A percentile compares a stretch with the other conserved stretches of the same genome.
Evolutionary conservation across 2,797 vertebrate genomes (phyloP).

Genomic region (Ataeniobius toweri): DNA sequence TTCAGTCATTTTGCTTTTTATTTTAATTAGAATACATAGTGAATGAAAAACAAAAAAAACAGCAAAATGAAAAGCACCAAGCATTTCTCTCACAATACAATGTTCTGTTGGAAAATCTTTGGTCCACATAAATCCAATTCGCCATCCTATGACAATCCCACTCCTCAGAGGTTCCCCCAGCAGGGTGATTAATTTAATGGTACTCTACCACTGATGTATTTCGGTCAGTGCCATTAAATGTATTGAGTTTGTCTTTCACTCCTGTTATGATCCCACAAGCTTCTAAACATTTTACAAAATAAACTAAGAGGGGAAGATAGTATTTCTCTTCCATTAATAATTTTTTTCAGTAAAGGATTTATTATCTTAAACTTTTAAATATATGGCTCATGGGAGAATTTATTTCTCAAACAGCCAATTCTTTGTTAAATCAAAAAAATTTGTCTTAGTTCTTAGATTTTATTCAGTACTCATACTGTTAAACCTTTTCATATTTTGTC

Average conservation of each 20-base stretch:
- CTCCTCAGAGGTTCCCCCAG: slow-evolving; percentile 12
- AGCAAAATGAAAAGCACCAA: not conserved
- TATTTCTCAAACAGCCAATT: slow-evolving; percentile 11
- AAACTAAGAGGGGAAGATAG: not conserved
- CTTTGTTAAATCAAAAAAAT: slow-evolving; percentile 27
- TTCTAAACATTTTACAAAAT: not conserved
- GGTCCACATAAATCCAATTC: slow-evolving; percentile 5
- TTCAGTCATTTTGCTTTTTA: not conserved
- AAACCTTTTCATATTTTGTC: not conserved
- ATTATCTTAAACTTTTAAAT: not conserved
- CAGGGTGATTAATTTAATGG: slow-evolving; percentile 6
- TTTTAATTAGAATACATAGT: not conserved
- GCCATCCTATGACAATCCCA: not conserved
- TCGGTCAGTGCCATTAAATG: not conserved
- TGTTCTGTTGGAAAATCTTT: slow-evolving; percentile 4
- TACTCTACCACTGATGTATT: slow-evolving; percentile 1
- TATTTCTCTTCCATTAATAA: not conserved
- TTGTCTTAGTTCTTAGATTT: not conserved
- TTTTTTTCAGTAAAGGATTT: not conserved
- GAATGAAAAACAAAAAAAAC: not conserved
- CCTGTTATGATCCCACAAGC: not conserved
- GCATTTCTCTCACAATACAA: not conserved
- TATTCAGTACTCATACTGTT: not conserved
- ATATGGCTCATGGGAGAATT: not conserved
- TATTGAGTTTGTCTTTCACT: slow-evolving; percentile 1